Evolutionary conservation across 2,888 invertebrate species (phyloP).

Genomic region (Catocala sponsa): DNA sequence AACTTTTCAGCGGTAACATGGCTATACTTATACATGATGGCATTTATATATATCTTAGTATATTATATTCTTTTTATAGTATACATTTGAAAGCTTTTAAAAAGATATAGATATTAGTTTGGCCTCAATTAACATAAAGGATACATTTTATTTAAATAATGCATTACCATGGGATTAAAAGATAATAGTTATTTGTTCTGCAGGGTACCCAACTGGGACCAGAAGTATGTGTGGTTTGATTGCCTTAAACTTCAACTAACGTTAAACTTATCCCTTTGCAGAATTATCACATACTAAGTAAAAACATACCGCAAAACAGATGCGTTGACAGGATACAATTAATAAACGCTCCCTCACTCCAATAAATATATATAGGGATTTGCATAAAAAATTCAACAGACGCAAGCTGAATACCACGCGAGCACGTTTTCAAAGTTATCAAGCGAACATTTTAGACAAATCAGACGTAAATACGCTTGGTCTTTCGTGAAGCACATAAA

Average conservation of each 20-base stretch:
- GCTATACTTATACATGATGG: too few relatives aligned
- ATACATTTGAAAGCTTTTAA: too few relatives aligned
- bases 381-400: slow-evolving; percentile 30
- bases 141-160: too few relatives aligned
- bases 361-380: slow-evolving; percentile 36
- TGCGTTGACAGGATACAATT: slow-evolving; percentile 29
- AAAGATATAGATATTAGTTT: too few relatives aligned
- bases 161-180: too few relatives aligned
- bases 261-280: neutral
- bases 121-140: too few relatives aligned
- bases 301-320: slow-evolving; percentile 12
- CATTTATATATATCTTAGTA: too few relatives aligned
- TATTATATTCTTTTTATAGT: too few relatives aligned
- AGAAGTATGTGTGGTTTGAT: too few relatives aligned
- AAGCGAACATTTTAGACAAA: slow-evolving; percentile 54
- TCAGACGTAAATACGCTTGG: slow-evolving; percentile 54
- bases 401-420: slow-evolving; percentile 24
- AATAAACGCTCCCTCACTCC: slow-evolving; percentile 24
- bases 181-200: too few relatives aligned
- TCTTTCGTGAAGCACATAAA: slow-evolving; percentile 62
- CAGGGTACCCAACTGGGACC: too few relatives aligned
- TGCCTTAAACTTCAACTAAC: neutral
- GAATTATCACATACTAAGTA: neutral
- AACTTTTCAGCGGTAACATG: too few relatives aligned
- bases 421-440: slow-evolving; percentile 36